phyloP scores from a whole-genome alignment of 1,140 invertebrate genomes.

The Lucilia cuprina region DNA sequence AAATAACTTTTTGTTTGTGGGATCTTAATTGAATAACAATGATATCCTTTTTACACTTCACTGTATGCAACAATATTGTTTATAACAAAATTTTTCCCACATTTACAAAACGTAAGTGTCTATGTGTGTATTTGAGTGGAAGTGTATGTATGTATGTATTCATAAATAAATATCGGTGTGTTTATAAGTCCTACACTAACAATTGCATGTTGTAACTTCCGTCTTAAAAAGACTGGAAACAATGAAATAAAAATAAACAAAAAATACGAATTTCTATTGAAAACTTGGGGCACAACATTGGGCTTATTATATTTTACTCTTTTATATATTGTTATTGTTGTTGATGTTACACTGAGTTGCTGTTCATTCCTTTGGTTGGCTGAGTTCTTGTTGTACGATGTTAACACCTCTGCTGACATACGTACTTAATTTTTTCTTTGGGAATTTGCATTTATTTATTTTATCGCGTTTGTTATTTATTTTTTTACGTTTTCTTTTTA shows the following conservation, averaged over 20 bases:
- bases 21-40: too few species aligned
- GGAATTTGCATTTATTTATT: slow-evolving; percentile 32
- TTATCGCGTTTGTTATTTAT: background rate
- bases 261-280: background rate
- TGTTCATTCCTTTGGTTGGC: slow-evolving; percentile 4
- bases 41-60: background rate
- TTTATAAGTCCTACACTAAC: background rate
- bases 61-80: slow-evolving; percentile 8
- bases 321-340: background rate
- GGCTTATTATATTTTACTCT: background rate
- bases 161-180: background rate
- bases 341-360: background rate
- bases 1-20: too few species aligned
- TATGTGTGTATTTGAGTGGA: background rate
- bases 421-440: slow-evolving; percentile 32
- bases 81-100: background rate
- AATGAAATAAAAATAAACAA: background rate
- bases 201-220: slow-evolving; percentile 26
- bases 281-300: background rate
- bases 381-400: slow-evolving; percentile 2
- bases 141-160: background rate
- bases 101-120: background rate
- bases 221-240: background rate
- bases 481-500: background rate
- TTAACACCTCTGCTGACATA: slow-evolving; percentile 32